Evolutionary conservation across 2,113 vertebrate species (phyloP).

Genomic region (Nibea albiflora): DNA sequence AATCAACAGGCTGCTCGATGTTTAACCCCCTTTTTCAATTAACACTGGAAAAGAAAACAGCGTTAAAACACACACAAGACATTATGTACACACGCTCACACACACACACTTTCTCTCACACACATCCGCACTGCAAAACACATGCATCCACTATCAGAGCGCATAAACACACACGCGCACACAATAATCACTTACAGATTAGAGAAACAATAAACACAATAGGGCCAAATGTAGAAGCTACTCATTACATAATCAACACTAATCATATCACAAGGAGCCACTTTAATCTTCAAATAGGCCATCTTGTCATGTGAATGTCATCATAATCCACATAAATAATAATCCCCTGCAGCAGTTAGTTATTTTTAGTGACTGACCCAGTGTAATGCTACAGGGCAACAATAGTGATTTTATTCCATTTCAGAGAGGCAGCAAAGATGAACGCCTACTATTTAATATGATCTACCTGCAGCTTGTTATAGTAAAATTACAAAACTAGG

Average conservation of each 20-base stretch:
- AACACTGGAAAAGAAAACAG: slow-evolving; percentile 77
- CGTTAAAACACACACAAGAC: slow-evolving; percentile 72
- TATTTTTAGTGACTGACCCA: slow-evolving; percentile 15
- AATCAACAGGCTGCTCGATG: slow-evolving; percentile 80
- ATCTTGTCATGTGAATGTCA: not conserved
- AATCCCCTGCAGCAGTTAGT: slow-evolving; percentile 5
- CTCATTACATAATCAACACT: not conserved
- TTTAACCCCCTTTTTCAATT: slow-evolving; percentile 69
- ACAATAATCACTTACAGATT: not conserved
- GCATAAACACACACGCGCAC: not conserved
- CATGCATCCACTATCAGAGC: not conserved
- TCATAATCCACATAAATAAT: not conserved
- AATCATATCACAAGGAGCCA: slow-evolving; percentile 1
- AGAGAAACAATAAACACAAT: slow-evolving; percentile 13
- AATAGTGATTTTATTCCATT: not conserved
- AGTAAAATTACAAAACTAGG: not conserved
- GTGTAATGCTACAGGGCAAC: too few species aligned
- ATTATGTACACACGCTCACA: slow-evolving; percentile 17
- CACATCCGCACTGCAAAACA: slow-evolving; percentile 12
- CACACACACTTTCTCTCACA: not conserved
- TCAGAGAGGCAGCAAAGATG: not conserved
- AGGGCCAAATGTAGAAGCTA: not conserved
- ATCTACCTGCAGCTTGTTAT: not conserved
- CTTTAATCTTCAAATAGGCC: not conserved
- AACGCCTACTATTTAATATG: too few species aligned